Percentiles rank a stretch among this genome's conserved stretches.
These are phyloP conservation scores for Cotesia vestalis DNA, from an alignment of 1,140 invertebrate genomes.

Conservation along the genomic window DNA sequence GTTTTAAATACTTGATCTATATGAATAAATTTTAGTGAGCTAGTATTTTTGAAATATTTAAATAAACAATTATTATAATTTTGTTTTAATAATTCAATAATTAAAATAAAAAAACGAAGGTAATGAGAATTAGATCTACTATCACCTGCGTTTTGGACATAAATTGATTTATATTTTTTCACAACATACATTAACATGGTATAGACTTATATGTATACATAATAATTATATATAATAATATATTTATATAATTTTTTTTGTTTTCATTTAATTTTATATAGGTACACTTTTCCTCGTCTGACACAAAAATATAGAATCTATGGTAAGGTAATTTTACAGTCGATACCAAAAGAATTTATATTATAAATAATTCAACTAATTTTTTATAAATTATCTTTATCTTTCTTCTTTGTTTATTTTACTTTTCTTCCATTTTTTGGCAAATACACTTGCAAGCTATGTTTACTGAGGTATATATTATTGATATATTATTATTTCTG, in stretches of 20 bases:
- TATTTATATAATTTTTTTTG: conserved; percentile 47
- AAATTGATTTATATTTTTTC: conserved; percentile 64
- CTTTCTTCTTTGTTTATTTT: conserved; percentile 25
- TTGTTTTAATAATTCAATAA: neutral
- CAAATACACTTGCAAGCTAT: conserved; percentile 29
- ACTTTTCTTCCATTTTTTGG: conserved; percentile 30
- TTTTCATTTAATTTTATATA: conserved; percentile 35
- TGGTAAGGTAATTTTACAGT: conserved; percentile 43
- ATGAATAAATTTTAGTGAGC: neutral
- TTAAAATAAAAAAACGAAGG: neutral
- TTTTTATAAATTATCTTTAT: conserved; percentile 28
- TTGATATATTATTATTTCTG: conserved; percentile 22
- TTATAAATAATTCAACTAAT: conserved; percentile 50
- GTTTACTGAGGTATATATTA: conserved; percentile 34
- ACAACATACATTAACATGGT: conserved; percentile 63
- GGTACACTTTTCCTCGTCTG: conserved; percentile 49
- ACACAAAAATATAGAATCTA: conserved; percentile 66
- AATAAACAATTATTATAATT: neutral
- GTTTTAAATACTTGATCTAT: conserved; percentile 29
- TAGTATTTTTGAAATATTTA: neutral
- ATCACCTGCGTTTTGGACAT: conserved; percentile 52
- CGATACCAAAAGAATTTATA: conserved; percentile 49
- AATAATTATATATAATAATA: conserved; percentile 41
- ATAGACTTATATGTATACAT: conserved; percentile 58
- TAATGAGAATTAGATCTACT: conserved; percentile 9